Evolutionary conservation across 2,113 vertebrate genomes (phyloP).

Genomic region (Leptobrachium ailaonicum): DNA sequence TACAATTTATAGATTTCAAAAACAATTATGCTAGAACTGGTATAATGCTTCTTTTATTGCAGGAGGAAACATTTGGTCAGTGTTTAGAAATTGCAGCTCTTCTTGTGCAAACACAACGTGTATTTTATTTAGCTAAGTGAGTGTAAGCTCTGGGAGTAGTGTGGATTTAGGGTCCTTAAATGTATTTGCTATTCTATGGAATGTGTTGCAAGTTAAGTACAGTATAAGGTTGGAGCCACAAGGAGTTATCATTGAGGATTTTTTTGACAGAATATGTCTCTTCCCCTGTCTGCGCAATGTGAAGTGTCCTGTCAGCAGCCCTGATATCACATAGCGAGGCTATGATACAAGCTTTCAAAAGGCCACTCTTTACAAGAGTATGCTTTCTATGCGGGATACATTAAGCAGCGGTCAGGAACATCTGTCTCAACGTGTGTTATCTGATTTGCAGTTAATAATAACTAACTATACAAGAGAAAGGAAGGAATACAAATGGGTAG

Average conservation of each 20-base stretch:
- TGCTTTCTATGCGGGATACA: not conserved
- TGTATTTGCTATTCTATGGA: not conserved
- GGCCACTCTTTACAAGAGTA: too few relatives aligned
- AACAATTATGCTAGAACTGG: not conserved
- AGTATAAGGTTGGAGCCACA: not conserved
- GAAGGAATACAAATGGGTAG: too few relatives aligned
- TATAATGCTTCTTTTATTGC: slow-evolving; percentile 24
- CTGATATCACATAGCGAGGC: not conserved
- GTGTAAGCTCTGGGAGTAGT: not conserved
- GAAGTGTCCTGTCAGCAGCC: not conserved
- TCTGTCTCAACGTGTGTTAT: not conserved
- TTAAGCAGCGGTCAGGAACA: not conserved
- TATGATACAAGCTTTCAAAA: not conserved
- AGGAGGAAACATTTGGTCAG: slow-evolving; percentile 6
- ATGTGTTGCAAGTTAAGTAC: not conserved
- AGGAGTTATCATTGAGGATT: not conserved
- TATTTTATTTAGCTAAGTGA: slow-evolving; percentile 17
- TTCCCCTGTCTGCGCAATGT: not conserved
- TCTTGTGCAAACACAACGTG: not conserved
- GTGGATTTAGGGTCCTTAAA: not conserved
- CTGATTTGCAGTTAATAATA: not conserved
- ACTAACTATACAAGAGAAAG: too few relatives aligned
- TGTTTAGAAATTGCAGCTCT: not conserved
- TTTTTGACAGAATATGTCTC: not conserved
- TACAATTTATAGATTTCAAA: not conserved